A percentile compares a stretch with the other conserved stretches of the same genome.
Conservation (phyloP, 2,113 vertebrate genomes). For the Sterrhoptilus dennistouni region DNA sequence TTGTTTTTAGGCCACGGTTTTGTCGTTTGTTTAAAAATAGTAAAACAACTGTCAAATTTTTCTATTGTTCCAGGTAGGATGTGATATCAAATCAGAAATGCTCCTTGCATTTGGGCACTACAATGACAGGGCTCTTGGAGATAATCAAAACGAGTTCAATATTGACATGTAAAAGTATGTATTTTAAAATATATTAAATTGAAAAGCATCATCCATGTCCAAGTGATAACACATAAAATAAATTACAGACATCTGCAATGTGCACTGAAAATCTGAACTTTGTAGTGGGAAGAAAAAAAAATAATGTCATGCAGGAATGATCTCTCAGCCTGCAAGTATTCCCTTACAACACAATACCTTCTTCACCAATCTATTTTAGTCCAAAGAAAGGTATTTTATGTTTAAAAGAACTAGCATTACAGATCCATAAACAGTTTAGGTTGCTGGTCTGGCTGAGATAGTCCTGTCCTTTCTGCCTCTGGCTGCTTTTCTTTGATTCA, state of each 20-base stretch:
- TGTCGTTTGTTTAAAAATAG: background rate
- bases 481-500: background rate
- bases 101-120: background rate
- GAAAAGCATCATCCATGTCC: background rate
- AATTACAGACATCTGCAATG: background rate
- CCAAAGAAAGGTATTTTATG: background rate
- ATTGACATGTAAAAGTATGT: background rate
- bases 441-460: background rate
- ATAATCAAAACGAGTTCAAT: background rate
- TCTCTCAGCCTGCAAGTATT: background rate
- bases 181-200: background rate
- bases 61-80: background rate
- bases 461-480: background rate
- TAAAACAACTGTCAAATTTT: background rate
- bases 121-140: background rate
- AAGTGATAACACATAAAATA: background rate
- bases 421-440: background rate
- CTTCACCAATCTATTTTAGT: background rate
- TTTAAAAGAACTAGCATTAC: background rate
- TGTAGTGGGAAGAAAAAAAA: background rate
- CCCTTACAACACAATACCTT: background rate
- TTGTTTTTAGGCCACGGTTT: conserved; percentile 8
- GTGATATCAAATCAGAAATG: background rate
- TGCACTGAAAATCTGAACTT: background rate
- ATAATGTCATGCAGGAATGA: background rate